phyloP scores from a whole-genome alignment of 2,797 vertebrate genomes.

The Australoheros facetus region DNA sequence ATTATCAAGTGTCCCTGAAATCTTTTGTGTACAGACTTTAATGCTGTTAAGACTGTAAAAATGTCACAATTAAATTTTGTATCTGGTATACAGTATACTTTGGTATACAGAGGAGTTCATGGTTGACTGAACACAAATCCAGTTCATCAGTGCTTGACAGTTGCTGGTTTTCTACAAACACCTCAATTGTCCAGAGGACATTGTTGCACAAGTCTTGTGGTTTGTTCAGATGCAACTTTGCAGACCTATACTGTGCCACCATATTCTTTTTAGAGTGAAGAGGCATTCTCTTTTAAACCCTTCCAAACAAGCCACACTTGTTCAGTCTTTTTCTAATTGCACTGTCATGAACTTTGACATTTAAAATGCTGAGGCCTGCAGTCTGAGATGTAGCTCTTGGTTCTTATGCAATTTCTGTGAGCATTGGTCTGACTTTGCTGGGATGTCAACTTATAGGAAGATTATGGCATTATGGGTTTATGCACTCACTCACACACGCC shows the following conservation, averaged over 20 bases:
- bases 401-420: too few relatives aligned
- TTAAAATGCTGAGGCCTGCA: not conserved
- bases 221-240: not conserved
- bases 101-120: not conserved
- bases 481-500: too few relatives aligned
- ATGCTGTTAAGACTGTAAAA: slow-evolving; percentile 5
- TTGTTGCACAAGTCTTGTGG: not conserved
- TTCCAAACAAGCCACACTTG: too few relatives aligned
- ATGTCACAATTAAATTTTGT: slow-evolving; percentile 3
- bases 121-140: not conserved
- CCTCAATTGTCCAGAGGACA: not conserved
- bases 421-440: too few relatives aligned
- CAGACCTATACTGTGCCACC: not conserved
- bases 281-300: not conserved
- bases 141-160: not conserved
- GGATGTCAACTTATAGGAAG: too few relatives aligned
- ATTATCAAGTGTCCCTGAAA: not conserved
- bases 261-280: too few relatives aligned
- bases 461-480: too few relatives aligned
- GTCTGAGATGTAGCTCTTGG: not conserved
- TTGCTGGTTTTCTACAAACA: not conserved
- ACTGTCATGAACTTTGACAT: not conserved
- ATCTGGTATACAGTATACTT: slow-evolving; percentile 6
- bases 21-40: not conserved
- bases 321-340: too few relatives aligned